Conservation (phyloP, 2,797 vertebrate genomes). For the Mycteria americana region DNA sequence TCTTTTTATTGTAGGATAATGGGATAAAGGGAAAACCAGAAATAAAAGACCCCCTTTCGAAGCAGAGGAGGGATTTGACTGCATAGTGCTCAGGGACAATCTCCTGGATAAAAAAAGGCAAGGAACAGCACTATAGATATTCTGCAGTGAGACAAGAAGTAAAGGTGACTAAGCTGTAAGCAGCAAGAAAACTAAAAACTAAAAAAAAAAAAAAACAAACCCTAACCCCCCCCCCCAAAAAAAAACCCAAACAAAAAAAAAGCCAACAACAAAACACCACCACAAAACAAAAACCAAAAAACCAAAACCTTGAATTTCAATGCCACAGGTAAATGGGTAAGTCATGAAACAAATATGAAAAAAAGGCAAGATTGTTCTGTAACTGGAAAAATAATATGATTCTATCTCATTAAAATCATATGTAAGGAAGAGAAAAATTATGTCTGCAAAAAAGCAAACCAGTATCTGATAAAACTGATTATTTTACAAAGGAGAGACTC, state of each 20-base stretch:
- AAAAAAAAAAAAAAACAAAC: not conserved
- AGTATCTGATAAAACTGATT: constrained; percentile 20
- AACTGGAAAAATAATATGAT: not conserved
- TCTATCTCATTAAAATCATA: not conserved
- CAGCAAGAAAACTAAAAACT: not conserved
- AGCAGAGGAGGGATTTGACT: not conserved
- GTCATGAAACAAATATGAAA: not conserved
- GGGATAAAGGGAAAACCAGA: not conserved
- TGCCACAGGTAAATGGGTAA: not conserved
- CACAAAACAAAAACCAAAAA: too few species aligned
- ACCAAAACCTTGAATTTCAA: not conserved
- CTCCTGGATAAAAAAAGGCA: not conserved
- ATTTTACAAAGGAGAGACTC: constrained; percentile 23
- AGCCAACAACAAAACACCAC: too few species aligned
- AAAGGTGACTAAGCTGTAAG: not conserved
- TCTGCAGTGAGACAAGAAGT: not conserved
- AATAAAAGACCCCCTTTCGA: not conserved
- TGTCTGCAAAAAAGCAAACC: not conserved
- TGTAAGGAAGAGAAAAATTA: constrained; percentile 1
- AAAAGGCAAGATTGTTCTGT: not conserved
- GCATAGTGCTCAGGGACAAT: not conserved
- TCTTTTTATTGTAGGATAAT: not conserved
- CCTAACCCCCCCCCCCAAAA: too few species aligned
- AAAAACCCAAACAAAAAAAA: too few species aligned
- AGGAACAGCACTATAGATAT: not conserved